Base-by-base conservation (phyloP, 2,113 vertebrate species). In the Alectura lathami region DNA sequence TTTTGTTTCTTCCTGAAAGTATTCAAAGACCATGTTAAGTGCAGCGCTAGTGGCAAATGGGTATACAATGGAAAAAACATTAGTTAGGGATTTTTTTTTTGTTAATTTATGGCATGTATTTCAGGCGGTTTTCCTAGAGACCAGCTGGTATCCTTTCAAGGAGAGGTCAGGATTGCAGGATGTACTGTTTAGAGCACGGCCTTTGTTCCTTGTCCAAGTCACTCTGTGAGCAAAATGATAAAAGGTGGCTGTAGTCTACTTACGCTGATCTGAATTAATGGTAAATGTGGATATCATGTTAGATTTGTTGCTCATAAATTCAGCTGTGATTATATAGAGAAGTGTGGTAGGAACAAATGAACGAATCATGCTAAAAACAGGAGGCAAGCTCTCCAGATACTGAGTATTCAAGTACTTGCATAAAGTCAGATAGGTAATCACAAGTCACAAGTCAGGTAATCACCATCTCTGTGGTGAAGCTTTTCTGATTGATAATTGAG, bases 401-500 rank as follows among this genome's bases (percentile, higher is more conserved):
- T 0, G 0, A 73, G 36, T 78, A 57, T 76, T 88, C 13, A 62
- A 40, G 4, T 54, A 51, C 30, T 36, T 75, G 2, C 8, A 45
- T 13, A 48, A 42, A 6, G 6, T 91, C 45, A 40, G 42, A 42
- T 40, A 81, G 32, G 18, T 79, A 78, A 62, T 18, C 13, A 85
- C 57, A 84, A 90, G 68, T 53, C n/a, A n/a, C n/a, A n/a, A n/a
- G n/a, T n/a, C n/a, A n/a, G n/a, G n/a, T n/a, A n/a, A n/a, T n/a
- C n/a, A n/a, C n/a, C n/a, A 85, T 56, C 29, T 93, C 54, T 17
- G 42, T 32, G 77, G 27, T 47, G 32, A 81, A 79, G 29, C 17
- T 84, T 85, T 84, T 78, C 60, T 86, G 34, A 85, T 92, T 83
- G 91, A 83, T 89, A 94, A 88, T 70, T 59, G 68, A 93, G 43